These are phyloP conservation scores for Microcebus lehilahytsara DNA, from an alignment of 2,113 vertebrate genomes.

Conservation along the genomic window DNA sequence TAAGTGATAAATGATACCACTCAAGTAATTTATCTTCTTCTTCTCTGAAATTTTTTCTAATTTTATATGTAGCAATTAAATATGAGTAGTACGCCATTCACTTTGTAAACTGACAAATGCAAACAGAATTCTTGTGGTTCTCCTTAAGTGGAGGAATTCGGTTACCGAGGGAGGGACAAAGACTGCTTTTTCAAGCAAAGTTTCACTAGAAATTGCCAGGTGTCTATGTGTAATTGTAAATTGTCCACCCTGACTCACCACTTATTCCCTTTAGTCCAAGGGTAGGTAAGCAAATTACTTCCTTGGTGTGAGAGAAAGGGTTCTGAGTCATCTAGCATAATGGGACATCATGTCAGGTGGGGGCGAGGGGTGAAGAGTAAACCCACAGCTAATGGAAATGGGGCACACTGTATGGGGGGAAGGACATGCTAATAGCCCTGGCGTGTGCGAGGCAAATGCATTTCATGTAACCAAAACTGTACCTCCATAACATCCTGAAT, in stretches of 20 bases:
- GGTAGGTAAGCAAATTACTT: background rate
- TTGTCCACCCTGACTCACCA: background rate
- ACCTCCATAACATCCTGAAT: no score
- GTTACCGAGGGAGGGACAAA: background rate
- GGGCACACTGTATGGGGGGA: no score
- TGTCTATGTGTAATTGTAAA: background rate
- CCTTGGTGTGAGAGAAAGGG: background rate
- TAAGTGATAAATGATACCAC: background rate
- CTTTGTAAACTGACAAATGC: background rate
- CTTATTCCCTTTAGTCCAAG: background rate
- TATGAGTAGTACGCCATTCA: constrained; percentile 9
- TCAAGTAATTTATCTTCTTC: background rate
- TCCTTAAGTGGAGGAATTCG: background rate
- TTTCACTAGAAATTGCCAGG: constrained; percentile 17
- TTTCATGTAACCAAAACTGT: no score
- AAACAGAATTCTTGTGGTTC: constrained; percentile 31
- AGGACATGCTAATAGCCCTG: no score
- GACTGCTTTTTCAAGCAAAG: background rate
- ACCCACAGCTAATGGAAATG: no score
- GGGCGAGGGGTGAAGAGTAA: no score
- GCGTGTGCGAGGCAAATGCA: no score
- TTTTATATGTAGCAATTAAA: constrained; percentile 21
- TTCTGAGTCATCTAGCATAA: background rate
- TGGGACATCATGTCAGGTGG: background rate
- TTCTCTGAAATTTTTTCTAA: background rate